These are phyloP conservation scores for Lutjanus campechanus DNA, from an alignment of 2,797 vertebrate genomes.

Conservation along the genomic window DNA sequence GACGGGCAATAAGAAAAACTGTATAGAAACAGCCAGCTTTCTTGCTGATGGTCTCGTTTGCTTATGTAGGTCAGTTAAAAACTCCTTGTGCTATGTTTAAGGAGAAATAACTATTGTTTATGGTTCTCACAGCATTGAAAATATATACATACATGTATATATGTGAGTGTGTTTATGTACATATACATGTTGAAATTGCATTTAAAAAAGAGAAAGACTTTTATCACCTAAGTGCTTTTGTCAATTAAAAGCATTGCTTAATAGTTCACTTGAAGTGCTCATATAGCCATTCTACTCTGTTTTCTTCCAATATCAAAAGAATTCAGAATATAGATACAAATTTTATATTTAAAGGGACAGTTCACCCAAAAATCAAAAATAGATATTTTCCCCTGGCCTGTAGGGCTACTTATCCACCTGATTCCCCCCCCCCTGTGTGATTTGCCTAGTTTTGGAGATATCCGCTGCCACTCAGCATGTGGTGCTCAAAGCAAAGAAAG, in stretches of 20 bases:
- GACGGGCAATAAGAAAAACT: too few relatives aligned
- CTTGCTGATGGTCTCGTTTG: too few relatives aligned
- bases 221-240: slow-evolving; percentile 47
- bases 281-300: neutral
- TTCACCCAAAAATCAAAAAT: too few relatives aligned
- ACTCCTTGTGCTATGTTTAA: too few relatives aligned
- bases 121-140: neutral
- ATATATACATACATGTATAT: neutral
- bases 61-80: too few relatives aligned
- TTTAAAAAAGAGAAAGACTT: slow-evolving; percentile 7
- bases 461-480: too few relatives aligned
- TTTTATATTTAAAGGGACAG: neutral
- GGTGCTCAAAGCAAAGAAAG: too few relatives aligned
- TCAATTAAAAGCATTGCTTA: slow-evolving; percentile 7
- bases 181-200: neutral
- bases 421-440: too few relatives aligned
- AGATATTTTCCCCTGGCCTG: too few relatives aligned
- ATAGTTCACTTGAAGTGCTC: slow-evolving; percentile 11
- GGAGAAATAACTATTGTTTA: neutral
- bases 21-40: too few relatives aligned
- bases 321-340: neutral
- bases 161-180: neutral
- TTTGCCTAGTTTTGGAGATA: too few relatives aligned
- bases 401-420: too few relatives aligned
- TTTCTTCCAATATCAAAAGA: slow-evolving; percentile 10